phyloP scores from a whole-genome alignment of 2,113 vertebrate genomes.

The Siphamia tubifer region DNA sequence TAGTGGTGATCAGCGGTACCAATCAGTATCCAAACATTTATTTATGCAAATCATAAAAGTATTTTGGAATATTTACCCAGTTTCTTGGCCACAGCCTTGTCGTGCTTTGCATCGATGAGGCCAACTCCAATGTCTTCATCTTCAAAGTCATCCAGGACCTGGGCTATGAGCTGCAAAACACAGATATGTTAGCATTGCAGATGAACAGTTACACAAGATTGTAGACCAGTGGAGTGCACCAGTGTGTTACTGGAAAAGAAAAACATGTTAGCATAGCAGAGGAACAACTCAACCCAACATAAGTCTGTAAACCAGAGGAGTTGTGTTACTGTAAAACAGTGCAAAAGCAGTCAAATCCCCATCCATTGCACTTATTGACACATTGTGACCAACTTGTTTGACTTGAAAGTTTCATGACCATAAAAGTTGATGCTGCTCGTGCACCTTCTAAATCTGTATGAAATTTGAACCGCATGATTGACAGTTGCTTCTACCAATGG shows the following conservation, averaged over 20 bases:
- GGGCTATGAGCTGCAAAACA: slow-evolving; percentile 86
- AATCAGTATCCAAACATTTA: too few species aligned
- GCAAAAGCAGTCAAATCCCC: too few species aligned
- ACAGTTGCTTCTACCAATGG: slow-evolving; percentile 68
- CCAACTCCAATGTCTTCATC: slow-evolving; percentile 89
- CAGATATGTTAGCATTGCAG: too few species aligned
- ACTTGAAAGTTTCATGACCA: slow-evolving; percentile 63
- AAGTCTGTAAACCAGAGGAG: too few species aligned
- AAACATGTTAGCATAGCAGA: slow-evolving; percentile 4
- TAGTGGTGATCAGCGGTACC: too few species aligned
- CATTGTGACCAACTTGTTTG: slow-evolving; percentile 25
- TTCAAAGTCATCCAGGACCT: slow-evolving; percentile 89
- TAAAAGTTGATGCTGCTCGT: slow-evolving; percentile 75
- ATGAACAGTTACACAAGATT: too few species aligned
- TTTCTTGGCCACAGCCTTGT: slow-evolving; percentile 87
- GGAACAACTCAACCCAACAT: background rate
- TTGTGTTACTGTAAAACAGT: too few species aligned
- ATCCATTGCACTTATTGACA: background rate
- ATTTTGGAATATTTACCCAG: slow-evolving; percentile 74
- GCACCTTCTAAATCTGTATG: slow-evolving; percentile 81
- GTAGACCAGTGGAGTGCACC: too few species aligned
- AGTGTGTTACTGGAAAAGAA: too few species aligned
- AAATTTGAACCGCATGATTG: slow-evolving; percentile 76
- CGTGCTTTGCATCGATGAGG: slow-evolving; percentile 86
- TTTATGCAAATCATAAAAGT: background rate